Evolutionary conservation across 2,888 invertebrate genomes (phyloP).

Genomic region (Tribolium freemani): DNA sequence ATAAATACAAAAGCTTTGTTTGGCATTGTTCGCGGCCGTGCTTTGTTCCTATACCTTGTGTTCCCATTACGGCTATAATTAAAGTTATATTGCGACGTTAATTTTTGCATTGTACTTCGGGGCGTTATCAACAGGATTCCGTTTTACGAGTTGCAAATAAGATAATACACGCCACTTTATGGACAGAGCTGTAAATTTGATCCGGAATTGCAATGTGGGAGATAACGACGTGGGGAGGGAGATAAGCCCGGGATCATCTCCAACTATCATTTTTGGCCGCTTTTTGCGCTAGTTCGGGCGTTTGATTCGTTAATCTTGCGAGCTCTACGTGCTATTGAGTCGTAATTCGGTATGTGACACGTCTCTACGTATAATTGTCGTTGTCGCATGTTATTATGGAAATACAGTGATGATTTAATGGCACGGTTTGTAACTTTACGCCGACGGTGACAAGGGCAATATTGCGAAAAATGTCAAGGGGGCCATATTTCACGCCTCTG

Average conservation of each 20-base stretch:
- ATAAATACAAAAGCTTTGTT: slow-evolving; percentile 47
- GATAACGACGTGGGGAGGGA: slow-evolving; percentile 14
- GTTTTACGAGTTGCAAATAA: slow-evolving; percentile 44
- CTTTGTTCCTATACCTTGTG: slow-evolving; percentile 45
- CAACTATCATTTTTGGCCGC: slow-evolving; percentile 1
- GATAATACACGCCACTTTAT: slow-evolving; percentile 37
- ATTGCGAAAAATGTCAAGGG: slow-evolving; percentile 35
- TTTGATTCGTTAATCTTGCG: neutral
- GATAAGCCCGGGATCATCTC: slow-evolving; percentile 1
- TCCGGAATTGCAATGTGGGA: slow-evolving; percentile 13
- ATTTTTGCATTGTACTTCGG: slow-evolving; percentile 46
- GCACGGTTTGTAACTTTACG: slow-evolving; percentile 35
- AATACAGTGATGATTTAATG: slow-evolving; percentile 46
- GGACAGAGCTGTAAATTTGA: slow-evolving; percentile 22
- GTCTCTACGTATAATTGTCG: slow-evolving; percentile 49
- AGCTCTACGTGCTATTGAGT: slow-evolving; percentile 18
- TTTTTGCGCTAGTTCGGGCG: neutral
- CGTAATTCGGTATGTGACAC: slow-evolving; percentile 40
- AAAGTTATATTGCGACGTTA: slow-evolving; percentile 48
- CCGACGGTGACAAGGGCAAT: slow-evolving; percentile 36
- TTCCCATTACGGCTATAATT: slow-evolving; percentile 48
- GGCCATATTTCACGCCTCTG: slow-evolving; percentile 23
- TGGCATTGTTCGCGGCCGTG: slow-evolving; percentile 39
- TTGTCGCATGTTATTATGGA: slow-evolving; percentile 51
- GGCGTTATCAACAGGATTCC: slow-evolving; percentile 42